Evolutionary conservation across 1,140 invertebrate genomes (phyloP).

Genomic region (Drosophila pectinifera): DNA sequence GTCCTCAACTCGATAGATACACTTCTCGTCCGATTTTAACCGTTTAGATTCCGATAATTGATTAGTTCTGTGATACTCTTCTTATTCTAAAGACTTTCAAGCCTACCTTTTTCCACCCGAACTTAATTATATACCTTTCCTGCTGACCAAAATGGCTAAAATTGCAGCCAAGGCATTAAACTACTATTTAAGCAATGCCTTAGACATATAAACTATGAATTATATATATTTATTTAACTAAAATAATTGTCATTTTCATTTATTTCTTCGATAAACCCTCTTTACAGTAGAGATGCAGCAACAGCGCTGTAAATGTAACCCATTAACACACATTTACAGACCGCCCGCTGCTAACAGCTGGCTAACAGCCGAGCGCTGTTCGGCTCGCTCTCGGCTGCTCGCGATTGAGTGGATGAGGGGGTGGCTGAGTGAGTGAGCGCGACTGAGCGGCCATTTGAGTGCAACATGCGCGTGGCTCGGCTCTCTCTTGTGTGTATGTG

Average conservation of each 20-base stretch:
- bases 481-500: slow-evolving; percentile 12
- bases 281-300: slow-evolving; percentile 3
- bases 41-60: no score
- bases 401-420: slow-evolving; percentile 25
- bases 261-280: neutral
- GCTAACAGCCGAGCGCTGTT: slow-evolving; percentile 37
- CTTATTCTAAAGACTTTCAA: no score
- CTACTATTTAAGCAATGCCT: no score
- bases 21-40: no score
- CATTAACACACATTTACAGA: slow-evolving; percentile 64
- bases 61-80: no score
- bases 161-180: neutral
- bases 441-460: slow-evolving; percentile 51
- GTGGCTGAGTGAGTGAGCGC: slow-evolving; percentile 41
- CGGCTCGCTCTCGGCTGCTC: slow-evolving; percentile 2
- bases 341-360: slow-evolving; percentile 35
- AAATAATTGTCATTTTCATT: no score
- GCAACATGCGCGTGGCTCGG: slow-evolving; percentile 66
- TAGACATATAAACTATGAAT: no score
- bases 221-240: no score
- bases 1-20: no score
- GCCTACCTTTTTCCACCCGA: no score
- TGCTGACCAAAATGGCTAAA: no score
- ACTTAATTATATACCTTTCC: no score
- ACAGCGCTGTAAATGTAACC: slow-evolving; percentile 58